A percentile compares a stretch with the other conserved stretches of the same genome.
Conservation (phyloP, 1,140 invertebrate species). For the Cephus cinctus region DNA sequence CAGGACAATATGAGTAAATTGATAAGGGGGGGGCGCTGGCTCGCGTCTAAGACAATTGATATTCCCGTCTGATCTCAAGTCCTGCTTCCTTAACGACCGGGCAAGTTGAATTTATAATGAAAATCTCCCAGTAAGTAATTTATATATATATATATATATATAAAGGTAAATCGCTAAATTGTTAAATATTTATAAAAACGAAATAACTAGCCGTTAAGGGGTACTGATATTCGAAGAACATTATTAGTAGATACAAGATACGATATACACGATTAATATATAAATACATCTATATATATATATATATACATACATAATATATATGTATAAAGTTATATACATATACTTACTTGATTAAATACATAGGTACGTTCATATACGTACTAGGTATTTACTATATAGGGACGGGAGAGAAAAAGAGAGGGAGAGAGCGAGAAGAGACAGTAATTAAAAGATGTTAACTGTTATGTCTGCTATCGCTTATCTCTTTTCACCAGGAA, state of each 20-base stretch:
- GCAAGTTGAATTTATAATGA: constrained; percentile 15
- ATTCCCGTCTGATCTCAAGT: too few relatives aligned
- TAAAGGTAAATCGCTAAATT: constrained; percentile 28
- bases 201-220: constrained; percentile 1
- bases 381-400: too few relatives aligned
- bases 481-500: too few relatives aligned
- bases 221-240: constrained; percentile 17
- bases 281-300: too few relatives aligned
- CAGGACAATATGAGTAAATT: too few relatives aligned
- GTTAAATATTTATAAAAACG: constrained; percentile 39
- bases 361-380: background rate
- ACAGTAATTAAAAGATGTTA: constrained; percentile 12
- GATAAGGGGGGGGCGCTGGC: too few relatives aligned
- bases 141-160: constrained; percentile 20
- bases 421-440: too few relatives aligned
- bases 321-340: constrained; percentile 17
- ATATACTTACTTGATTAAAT: constrained; percentile 7
- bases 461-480: too few relatives aligned
- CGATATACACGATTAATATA: constrained; percentile 21
- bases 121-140: background rate
- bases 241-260: constrained; percentile 26
- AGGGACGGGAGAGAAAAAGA: too few relatives aligned
- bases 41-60: too few relatives aligned
- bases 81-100: too few relatives aligned
- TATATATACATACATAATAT: too few relatives aligned